A percentile compares a stretch with the other conserved stretches of the same genome.
Evolutionary conservation across 2,888 invertebrate species (phyloP).

Genomic region (Ectropis crepuscularia): DNA sequence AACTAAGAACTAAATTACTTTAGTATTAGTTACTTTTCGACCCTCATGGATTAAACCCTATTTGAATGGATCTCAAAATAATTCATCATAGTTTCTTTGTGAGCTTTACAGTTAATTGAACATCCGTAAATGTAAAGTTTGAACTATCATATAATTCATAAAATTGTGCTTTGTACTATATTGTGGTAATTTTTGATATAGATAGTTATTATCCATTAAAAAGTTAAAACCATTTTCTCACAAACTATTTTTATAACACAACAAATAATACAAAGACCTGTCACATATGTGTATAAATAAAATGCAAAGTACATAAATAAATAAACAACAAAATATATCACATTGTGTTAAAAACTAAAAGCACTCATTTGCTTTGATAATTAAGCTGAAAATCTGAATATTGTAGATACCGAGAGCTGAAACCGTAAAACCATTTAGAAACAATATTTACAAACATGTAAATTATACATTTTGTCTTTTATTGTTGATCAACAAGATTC

Average conservation of each 20-base stretch:
- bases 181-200: constrained; percentile 14
- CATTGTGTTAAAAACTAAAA: constrained; percentile 44
- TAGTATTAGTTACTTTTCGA: too few relatives aligned
- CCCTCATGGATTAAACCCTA: too few relatives aligned
- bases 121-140: constrained; percentile 5
- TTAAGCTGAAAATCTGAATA: constrained; percentile 2
- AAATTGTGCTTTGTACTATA: constrained; percentile 34
- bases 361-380: constrained; percentile 13
- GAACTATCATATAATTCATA: constrained; percentile 12
- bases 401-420: background rate
- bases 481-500: too few relatives aligned
- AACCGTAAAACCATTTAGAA: background rate
- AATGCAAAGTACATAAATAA: constrained; percentile 43
- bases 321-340: constrained; percentile 47
- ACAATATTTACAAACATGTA: background rate
- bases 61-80: too few relatives aligned
- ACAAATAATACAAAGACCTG: constrained; percentile 9
- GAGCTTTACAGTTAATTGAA: too few relatives aligned
- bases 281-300: constrained; percentile 28
- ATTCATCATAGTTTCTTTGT: too few relatives aligned
- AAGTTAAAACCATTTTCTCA: constrained; percentile 12
- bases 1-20: too few relatives aligned
- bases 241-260: constrained; percentile 12
- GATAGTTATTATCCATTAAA: constrained; percentile 7
- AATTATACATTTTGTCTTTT: background rate